Conservation (phyloP, 2,888 invertebrate species). For the Pristionchus exspectatus region DNA sequence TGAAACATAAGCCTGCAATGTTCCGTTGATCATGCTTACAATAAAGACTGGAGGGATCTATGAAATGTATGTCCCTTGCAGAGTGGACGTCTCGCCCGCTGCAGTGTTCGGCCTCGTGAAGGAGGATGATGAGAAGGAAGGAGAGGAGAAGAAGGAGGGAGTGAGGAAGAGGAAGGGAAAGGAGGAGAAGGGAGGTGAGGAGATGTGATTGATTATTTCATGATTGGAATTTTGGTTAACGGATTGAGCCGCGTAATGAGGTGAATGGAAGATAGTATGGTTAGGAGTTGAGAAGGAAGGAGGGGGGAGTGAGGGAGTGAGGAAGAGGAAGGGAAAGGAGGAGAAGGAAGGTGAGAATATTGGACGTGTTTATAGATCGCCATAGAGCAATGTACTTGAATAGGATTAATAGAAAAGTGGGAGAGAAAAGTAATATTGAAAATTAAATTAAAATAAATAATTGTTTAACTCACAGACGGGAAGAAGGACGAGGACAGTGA, state of each 20-base stretch:
- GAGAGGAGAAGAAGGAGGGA: neutral
- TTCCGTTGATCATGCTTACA: too few species aligned
- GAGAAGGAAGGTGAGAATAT: neutral
- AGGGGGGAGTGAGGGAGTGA: neutral
- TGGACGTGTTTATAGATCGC: neutral
- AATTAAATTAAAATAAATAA: too few species aligned
- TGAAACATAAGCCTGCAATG: neutral
- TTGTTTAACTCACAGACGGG: neutral
- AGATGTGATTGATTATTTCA: neutral
- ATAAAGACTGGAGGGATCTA: too few species aligned
- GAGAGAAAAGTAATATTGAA: too few species aligned
- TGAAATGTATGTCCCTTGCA: too few species aligned
- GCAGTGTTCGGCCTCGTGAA: neutral
- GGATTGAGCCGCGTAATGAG: too few species aligned
- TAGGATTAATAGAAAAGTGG: too few species aligned
- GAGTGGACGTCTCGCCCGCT: conserved; percentile 15
- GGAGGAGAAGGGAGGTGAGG: neutral
- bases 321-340: conserved; percentile 27
- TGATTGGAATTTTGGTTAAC: too few species aligned
- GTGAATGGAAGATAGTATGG: too few species aligned
- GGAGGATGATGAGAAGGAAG: neutral
- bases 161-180: conserved; percentile 38
- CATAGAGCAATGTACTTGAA: too few species aligned
- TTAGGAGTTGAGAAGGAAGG: neutral
- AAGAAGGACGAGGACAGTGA: neutral